Evolutionary conservation across 2,888 invertebrate species (phyloP), one percentile per base, ranked within the genome.

Genomic region (Caenorhabditis panamensis): DNA sequence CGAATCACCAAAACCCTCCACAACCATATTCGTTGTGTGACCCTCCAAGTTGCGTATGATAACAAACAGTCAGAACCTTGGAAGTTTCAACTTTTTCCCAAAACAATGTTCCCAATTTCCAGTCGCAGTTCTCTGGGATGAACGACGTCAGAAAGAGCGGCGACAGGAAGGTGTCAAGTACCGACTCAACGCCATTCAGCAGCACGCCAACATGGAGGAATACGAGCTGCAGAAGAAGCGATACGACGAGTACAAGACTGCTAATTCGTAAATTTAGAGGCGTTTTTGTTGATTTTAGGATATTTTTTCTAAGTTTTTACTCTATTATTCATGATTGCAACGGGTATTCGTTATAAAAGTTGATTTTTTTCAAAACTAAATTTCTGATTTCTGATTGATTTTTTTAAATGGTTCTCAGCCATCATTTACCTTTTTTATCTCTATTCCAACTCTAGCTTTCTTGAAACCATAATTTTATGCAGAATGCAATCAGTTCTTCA

Each of bases 61-160:
- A n/a, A n/a, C n/a, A n/a, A n/a, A n/a, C n/a, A n/a, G n/a, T n/a
- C n/a, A n/a, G n/a, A n/a, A n/a, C n/a, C n/a, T n/a, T n/a, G n/a
- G n/a, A n/a, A n/a, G n/a, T n/a, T n/a, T n/a, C n/a, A n/a, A n/a
- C n/a, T n/a, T n/a, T n/a, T n/a, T n/a, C n/a, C n/a, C n/a, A n/a
- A n/a, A n/a, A n/a, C n/a, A n/a, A n/a, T n/a, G n/a, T n/a, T n/a
- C n/a, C n/a, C n/a, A n/a, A n/a, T n/a, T 59, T 79, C 36, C 54
- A 88, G 89, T 80, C 53, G 82, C 86, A 22, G 89, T 89, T 4
- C 62, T 89, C 62, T 89, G 87, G 84, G 89, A 89, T 72, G 89
- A 89, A 78, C 72, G 79, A 22, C 73, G 67, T 28, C 88, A 89
- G 53, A 77, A 84, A 36, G 86, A 88, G 56, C 71, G 89, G 41